Percentiles rank a stretch among this genome's conserved stretches.
Conservation (phyloP, 1,140 invertebrate species). For the Pantala flavescens region DNA sequence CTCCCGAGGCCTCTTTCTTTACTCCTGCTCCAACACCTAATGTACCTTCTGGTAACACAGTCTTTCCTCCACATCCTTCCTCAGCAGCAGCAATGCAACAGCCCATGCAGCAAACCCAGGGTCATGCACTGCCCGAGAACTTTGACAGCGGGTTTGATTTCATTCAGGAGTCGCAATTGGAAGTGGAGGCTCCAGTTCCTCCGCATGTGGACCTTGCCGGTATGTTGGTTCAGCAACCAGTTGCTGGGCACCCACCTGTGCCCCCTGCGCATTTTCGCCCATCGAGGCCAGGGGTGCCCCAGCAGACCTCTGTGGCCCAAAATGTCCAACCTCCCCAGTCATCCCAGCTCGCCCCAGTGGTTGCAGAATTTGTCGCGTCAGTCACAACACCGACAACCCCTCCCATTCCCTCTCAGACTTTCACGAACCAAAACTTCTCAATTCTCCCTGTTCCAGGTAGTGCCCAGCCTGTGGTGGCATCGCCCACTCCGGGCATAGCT, state of each 20-base stretch:
- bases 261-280: neutral
- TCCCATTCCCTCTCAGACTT: conserved; percentile 63
- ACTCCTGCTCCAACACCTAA: conserved; percentile 11
- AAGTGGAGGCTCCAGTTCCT: conserved; percentile 22
- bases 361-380: neutral
- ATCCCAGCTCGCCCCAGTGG: conserved; percentile 33
- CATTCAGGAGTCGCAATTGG: conserved; percentile 31
- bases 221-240: conserved; percentile 10
- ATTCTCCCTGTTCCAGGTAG: neutral
- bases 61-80: neutral
- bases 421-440: conserved; percentile 63
- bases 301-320: conserved; percentile 23
- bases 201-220: conserved; percentile 11
- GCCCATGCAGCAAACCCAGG: conserved; percentile 15
- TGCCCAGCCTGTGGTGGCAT: neutral
- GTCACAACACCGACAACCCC: conserved; percentile 42
- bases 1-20: conserved; percentile 19
- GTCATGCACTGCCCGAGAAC: conserved; percentile 17
- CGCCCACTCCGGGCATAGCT: neutral
- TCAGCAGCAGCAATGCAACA: neutral
- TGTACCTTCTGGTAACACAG: neutral
- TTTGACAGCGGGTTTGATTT: conserved; percentile 25
- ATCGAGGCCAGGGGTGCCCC: conserved; percentile 21
- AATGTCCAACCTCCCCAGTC: conserved; percentile 29
- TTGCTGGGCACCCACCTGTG: conserved; percentile 12